Percentiles rank a stretch among this genome's conserved stretches.
These are phyloP conservation scores for Sphaeridia pumilis DNA, from an alignment of 2,888 invertebrate species.

Conservation along the genomic window DNA sequence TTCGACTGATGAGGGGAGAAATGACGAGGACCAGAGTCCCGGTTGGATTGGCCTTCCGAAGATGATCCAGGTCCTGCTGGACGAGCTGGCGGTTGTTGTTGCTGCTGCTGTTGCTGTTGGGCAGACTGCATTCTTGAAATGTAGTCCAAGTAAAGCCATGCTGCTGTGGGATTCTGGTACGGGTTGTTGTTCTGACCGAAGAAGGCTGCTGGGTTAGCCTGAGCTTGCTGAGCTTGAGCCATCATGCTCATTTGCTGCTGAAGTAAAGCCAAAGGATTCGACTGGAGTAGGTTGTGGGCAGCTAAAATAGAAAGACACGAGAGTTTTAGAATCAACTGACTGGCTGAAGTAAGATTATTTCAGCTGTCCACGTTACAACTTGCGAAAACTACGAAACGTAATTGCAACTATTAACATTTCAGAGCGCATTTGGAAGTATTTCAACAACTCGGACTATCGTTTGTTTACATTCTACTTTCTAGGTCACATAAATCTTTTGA, in stretches of 20 bases:
- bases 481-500: no score
- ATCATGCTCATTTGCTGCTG: constrained; percentile 23
- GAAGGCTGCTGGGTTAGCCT: constrained; percentile 14
- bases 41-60: background rate
- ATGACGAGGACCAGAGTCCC: background rate
- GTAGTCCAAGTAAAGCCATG: constrained; percentile 29
- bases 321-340: no score
- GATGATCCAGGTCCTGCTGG: constrained; percentile 8
- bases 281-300: constrained; percentile 24
- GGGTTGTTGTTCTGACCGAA: constrained; percentile 9
- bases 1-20: background rate
- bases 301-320: no score
- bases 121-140: constrained; percentile 24
- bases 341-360: no score
- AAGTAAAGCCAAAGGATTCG: constrained; percentile 20
- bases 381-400: no score
- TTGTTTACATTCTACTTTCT: no score
- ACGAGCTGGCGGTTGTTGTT: constrained; percentile 2
- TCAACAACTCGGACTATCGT: no score
- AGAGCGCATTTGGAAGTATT: no score
- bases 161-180: constrained; percentile 24
- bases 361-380: no score
- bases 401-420: no score
- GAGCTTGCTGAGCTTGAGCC: constrained; percentile 19
- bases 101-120: constrained; percentile 15